phyloP scores from a whole-genome alignment of 2,888 invertebrate species.

The Gandaritis pyraliata region DNA sequence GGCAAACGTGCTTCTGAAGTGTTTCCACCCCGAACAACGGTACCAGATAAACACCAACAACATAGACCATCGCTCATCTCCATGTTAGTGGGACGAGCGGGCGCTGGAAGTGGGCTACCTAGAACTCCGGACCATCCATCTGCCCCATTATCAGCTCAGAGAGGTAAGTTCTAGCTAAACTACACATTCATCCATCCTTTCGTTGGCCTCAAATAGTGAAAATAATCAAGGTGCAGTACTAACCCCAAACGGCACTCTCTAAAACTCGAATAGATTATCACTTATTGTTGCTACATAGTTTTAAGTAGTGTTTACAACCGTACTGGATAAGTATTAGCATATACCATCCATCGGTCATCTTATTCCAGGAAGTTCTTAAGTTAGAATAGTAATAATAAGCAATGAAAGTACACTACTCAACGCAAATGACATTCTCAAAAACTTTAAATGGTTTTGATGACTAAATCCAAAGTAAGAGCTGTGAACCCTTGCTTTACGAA shows the following conservation, averaged over 20 bases:
- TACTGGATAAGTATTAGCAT: too few species aligned
- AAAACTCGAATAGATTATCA: conserved; percentile 1
- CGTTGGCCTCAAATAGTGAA: background rate
- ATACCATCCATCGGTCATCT: too few species aligned
- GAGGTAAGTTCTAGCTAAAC: conserved; percentile 55
- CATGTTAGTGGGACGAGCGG: conserved; percentile 70
- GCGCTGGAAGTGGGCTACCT: conserved; percentile 55
- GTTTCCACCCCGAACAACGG: conserved; percentile 45
- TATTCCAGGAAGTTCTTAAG: too few species aligned
- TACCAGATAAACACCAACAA: conserved; percentile 65
- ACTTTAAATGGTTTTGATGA: too few species aligned
- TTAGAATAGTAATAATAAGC: too few species aligned
- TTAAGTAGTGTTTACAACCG: too few species aligned
- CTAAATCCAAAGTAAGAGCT: too few species aligned
- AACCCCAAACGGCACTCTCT: conserved; percentile 1
- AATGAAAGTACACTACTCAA: too few species aligned
- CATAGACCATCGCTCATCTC: conserved; percentile 76
- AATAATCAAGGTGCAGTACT: background rate
- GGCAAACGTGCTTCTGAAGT: conserved; percentile 76
- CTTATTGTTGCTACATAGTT: too few species aligned
- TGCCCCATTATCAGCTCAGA: conserved; percentile 68
- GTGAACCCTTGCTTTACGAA: too few species aligned
- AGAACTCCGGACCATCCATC: conserved; percentile 75
- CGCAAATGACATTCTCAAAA: too few species aligned
- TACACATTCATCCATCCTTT: too few species aligned